Conservation (phyloP, 2,888 invertebrate species). For the Ichneumoninae sp. region DNA sequence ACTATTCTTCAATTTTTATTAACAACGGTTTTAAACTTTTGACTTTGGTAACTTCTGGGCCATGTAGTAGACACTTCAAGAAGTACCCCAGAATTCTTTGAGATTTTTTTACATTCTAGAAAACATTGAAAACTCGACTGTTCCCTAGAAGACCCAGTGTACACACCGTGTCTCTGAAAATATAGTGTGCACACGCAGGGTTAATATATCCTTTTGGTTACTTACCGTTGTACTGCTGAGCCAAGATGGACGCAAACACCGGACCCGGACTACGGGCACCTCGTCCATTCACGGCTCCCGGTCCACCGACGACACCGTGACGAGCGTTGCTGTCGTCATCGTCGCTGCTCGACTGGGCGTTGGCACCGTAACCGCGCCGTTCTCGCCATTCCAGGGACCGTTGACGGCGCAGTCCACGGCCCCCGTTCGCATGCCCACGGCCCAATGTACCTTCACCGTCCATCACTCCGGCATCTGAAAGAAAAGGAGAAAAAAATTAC, state of each 20-base stretch:
- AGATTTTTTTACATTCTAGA: too few relatives aligned
- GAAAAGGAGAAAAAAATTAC: not conserved
- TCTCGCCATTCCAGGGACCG: slow-evolving; percentile 87
- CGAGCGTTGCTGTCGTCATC: slow-evolving; percentile 78
- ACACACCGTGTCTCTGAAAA: too few relatives aligned
- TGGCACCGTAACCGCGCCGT: slow-evolving; percentile 86
- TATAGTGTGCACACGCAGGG: too few relatives aligned
- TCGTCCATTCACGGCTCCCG: slow-evolving; percentile 72
- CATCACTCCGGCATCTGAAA: slow-evolving; percentile 80
- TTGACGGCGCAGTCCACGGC: slow-evolving; percentile 85
- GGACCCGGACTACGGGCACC: slow-evolving; percentile 79
- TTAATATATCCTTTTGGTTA: not conserved
- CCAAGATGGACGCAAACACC: slow-evolving; percentile 77
- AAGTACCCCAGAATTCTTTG: too few relatives aligned
- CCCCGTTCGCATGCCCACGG: slow-evolving; percentile 81
- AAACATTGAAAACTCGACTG: too few relatives aligned
- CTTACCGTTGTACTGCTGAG: slow-evolving; percentile 78
- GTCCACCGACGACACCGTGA: slow-evolving; percentile 73
- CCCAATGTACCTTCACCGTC: slow-evolving; percentile 80
- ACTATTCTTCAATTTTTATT: too few relatives aligned
- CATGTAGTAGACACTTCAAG: too few relatives aligned
- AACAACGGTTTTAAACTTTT: too few relatives aligned
- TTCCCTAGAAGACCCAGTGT: too few relatives aligned
- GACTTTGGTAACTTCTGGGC: too few relatives aligned
- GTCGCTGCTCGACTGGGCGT: slow-evolving; percentile 82